These are phyloP conservation scores for Pristionchus pacificus DNA, from an alignment of 1,140 invertebrate genomes.

Conservation along the genomic window DNA sequence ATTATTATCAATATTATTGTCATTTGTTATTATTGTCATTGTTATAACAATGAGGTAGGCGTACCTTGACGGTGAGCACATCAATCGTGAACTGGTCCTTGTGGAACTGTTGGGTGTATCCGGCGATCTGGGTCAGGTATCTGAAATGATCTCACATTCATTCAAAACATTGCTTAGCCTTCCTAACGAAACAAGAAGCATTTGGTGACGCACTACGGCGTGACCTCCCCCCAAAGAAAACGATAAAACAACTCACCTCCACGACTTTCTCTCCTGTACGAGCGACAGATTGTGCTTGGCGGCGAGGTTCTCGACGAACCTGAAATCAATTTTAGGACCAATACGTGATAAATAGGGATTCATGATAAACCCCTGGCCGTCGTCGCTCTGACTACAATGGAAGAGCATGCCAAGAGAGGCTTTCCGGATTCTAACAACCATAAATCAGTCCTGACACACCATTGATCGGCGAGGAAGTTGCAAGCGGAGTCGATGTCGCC, in stretches of 20 bases:
- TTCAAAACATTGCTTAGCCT: no score
- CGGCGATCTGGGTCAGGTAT: conserved; percentile 33
- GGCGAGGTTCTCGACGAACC: conserved; percentile 58
- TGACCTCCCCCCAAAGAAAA: no score
- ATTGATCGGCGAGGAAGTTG: conserved; percentile 63
- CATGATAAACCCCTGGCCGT: no score
- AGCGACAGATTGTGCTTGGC: conserved; percentile 6
- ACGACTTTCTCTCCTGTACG: conserved; percentile 21
- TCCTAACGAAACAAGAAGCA: no score
- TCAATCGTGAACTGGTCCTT: conserved; percentile 20
- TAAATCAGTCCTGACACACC: conserved; percentile 59
- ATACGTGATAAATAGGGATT: no score
- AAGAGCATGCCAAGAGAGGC: conserved; percentile 20
- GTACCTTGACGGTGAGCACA: conserved; percentile 33
- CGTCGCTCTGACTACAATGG: no score
- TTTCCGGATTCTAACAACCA: neutral
- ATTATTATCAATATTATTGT: no score
- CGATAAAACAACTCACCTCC: conserved; percentile 2
- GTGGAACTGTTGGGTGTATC: conserved; percentile 32
- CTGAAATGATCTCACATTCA: conserved; percentile 5
- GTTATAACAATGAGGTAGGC: no score
- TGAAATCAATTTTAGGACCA: no score
- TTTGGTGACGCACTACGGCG: no score
- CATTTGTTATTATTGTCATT: no score
- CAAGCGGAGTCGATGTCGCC: conserved; percentile 65